These are phyloP conservation scores for Choloepus hoffmanni DNA, from an alignment of 2,113 vertebrate species.

Conservation along the genomic window DNA sequence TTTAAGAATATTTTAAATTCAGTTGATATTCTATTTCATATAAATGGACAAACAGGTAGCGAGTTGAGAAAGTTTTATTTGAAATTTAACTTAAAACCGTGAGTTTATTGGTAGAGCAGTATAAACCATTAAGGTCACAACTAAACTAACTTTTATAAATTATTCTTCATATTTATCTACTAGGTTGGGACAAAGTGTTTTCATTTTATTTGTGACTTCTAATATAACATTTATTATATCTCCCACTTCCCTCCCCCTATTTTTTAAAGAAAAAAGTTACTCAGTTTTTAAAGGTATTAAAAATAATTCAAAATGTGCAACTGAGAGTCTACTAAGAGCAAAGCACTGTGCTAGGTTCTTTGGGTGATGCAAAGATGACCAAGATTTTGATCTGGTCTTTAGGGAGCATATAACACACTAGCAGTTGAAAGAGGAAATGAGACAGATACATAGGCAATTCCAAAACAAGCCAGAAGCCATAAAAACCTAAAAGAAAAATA, in stretches of 20 bases:
- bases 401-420: neutral
- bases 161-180: conserved; percentile 20
- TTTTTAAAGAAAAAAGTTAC: conserved; percentile 28
- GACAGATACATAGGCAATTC: neutral
- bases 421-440: neutral
- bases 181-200: neutral
- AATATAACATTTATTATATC: conserved; percentile 19
- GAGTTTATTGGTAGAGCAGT: neutral
- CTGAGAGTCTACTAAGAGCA: neutral
- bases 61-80: conserved; percentile 1
- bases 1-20: conserved; percentile 24
- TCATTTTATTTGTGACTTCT: conserved; percentile 36
- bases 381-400: conserved; percentile 15
- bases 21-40: conserved; percentile 13
- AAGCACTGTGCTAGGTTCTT: conserved; percentile 21
- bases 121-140: neutral
- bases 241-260: neutral
- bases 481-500: conserved; percentile 26
- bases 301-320: neutral
- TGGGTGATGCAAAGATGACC: conserved; percentile 5
- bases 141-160: conserved; percentile 43
- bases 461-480: conserved; percentile 38
- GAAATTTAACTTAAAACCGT: conserved; percentile 32
- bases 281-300: conserved; percentile 19
- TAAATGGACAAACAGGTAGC: neutral